These are phyloP conservation scores for Acleris laterana DNA, from an alignment of 2,888 invertebrate species.

Conservation along the genomic window DNA sequence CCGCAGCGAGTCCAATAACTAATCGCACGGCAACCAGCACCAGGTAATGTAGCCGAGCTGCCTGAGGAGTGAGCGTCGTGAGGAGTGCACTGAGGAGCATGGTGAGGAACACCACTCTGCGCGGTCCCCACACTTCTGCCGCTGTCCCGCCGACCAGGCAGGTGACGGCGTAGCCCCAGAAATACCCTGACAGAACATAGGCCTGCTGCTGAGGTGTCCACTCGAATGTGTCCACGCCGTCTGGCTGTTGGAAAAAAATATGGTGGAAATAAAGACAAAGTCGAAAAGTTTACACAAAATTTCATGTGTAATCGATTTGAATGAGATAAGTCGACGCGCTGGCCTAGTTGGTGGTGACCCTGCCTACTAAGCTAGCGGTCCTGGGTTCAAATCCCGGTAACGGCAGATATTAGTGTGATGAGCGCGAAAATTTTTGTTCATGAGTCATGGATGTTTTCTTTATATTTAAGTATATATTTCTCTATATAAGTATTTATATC, in stretches of 20 bases:
- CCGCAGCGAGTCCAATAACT: slow-evolving; percentile 85
- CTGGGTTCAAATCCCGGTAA: too few relatives aligned
- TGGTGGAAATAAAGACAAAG: too few relatives aligned
- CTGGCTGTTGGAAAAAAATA: slow-evolving; percentile 57
- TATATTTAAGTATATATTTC: too few relatives aligned
- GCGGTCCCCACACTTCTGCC: slow-evolving; percentile 87
- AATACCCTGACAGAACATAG: slow-evolving; percentile 84
- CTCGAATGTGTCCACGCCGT: slow-evolving; percentile 68
- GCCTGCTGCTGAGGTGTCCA: slow-evolving; percentile 87
- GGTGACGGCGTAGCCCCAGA: slow-evolving; percentile 86
- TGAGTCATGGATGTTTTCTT: too few relatives aligned
- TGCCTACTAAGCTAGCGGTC: too few relatives aligned
- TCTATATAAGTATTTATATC: too few relatives aligned
- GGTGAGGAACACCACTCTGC: slow-evolving; percentile 83
- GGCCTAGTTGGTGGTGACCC: too few relatives aligned
- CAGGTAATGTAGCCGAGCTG: slow-evolving; percentile 84
- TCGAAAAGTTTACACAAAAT: too few relatives aligned
- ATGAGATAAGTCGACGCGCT: too few relatives aligned
- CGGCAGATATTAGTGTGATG: too few relatives aligned
- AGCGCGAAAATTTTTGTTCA: too few relatives aligned
- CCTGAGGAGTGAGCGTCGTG: slow-evolving; percentile 86
- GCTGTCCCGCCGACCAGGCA: slow-evolving; percentile 86
- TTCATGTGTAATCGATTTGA: too few relatives aligned
- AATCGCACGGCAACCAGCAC: slow-evolving; percentile 84
- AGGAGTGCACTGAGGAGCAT: slow-evolving; percentile 81